These are phyloP conservation scores for Jordanella pulchra DNA, from an alignment of 2,797 vertebrate species.

Conservation along the genomic window DNA sequence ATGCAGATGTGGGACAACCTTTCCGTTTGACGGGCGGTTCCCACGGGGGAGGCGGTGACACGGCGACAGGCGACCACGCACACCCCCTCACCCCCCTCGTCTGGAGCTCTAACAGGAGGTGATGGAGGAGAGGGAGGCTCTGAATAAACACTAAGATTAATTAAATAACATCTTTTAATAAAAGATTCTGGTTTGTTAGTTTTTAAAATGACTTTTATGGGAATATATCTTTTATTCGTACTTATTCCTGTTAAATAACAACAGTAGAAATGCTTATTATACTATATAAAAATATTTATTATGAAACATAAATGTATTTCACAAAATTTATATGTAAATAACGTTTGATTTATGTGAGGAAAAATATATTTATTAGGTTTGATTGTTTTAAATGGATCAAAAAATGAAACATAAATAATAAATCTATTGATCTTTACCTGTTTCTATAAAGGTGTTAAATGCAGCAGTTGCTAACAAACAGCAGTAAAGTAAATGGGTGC, in stretches of 20 bases:
- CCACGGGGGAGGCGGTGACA: slow-evolving; percentile 60
- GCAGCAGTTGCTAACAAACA: too few relatives aligned
- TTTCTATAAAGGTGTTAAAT: not conserved
- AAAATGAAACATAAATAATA: too few relatives aligned
- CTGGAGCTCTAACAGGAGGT: slow-evolving; percentile 28
- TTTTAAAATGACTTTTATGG: not conserved
- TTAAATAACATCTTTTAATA: not conserved
- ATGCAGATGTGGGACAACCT: slow-evolving; percentile 80
- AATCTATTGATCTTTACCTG: not conserved
- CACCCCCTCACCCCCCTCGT: slow-evolving; percentile 3
- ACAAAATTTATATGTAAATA: too few relatives aligned
- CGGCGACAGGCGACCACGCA: slow-evolving; percentile 45
- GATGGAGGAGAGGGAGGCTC: slow-evolving; percentile 19
- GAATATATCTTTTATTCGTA: not conserved
- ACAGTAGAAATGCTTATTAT: too few relatives aligned
- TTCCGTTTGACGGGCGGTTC: slow-evolving; percentile 73
- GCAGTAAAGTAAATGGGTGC: not conserved
- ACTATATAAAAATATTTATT: too few relatives aligned
- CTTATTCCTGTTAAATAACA: too few relatives aligned
- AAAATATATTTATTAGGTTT: too few relatives aligned
- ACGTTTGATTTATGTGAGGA: too few relatives aligned
- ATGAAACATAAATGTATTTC: too few relatives aligned
- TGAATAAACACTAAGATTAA: not conserved
- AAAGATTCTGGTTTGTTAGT: not conserved
- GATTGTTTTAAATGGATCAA: too few relatives aligned